Percentiles rank a stretch among this genome's conserved stretches.
Evolutionary conservation across 2,888 invertebrate species (phyloP).

Genomic region (Cylindroiulus punctatus): DNA sequence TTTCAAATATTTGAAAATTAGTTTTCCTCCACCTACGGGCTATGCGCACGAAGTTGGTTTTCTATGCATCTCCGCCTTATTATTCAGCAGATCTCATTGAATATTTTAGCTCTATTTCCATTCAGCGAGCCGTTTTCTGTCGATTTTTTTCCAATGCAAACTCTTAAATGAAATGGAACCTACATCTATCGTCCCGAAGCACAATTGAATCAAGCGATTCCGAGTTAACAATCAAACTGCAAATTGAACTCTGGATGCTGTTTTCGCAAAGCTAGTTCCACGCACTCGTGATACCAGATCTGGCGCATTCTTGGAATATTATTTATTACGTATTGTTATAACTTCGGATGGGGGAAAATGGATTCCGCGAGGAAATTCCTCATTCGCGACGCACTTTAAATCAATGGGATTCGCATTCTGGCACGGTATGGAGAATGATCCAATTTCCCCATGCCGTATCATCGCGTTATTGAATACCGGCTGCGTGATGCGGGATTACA

Average conservation of each 20-base stretch:
- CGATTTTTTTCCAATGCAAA: constrained; percentile 7
- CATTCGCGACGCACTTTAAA: constrained; percentile 35
- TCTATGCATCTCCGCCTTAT: background rate
- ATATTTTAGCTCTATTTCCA: constrained; percentile 9
- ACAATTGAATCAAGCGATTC: constrained; percentile 44
- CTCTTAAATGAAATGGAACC: constrained; percentile 40
- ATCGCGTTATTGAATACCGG: constrained; percentile 15
- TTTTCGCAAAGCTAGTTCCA: constrained; percentile 12
- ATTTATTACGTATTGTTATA: constrained; percentile 39
- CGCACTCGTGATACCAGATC: background rate
- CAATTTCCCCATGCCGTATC: constrained; percentile 36
- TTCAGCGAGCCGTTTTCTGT: background rate
- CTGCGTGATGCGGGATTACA: background rate
- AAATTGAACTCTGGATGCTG: constrained; percentile 47
- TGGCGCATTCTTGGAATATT: constrained; percentile 31
- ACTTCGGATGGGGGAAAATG: background rate
- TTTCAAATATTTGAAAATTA: constrained; percentile 31
- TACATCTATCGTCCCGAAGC: constrained; percentile 24
- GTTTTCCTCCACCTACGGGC: background rate
- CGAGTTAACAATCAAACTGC: constrained; percentile 45
- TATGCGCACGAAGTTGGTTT: background rate
- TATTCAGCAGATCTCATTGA: constrained; percentile 38
- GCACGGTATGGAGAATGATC: constrained; percentile 25
- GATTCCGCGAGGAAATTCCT: constrained; percentile 37
- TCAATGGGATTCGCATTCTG: constrained; percentile 34